Conservation (phyloP, 2,888 invertebrate genomes). For the Muscina levida region DNA sequence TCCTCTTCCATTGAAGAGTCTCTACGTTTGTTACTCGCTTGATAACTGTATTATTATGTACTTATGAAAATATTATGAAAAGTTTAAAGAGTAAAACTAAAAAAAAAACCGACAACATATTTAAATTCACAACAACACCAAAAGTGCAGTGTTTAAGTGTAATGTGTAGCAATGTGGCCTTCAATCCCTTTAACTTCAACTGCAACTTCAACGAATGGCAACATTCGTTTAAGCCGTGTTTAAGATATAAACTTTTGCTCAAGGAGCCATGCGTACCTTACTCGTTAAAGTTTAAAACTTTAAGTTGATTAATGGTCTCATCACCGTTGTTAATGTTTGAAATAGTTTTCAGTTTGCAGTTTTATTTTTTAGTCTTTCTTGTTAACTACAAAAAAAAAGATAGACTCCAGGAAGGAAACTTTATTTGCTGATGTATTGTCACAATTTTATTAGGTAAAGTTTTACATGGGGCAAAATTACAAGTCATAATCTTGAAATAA, state of each 20-base stretch:
- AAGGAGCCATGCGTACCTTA: neutral
- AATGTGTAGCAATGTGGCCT: too few relatives aligned
- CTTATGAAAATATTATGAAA: conserved; percentile 38
- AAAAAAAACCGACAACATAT: neutral
- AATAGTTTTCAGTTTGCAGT: conserved; percentile 18
- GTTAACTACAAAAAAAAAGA: neutral
- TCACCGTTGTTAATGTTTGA: conserved; percentile 33
- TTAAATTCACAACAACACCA: conserved; percentile 22
- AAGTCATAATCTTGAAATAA: conserved; percentile 8
- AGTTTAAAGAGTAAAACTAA: conserved; percentile 17
- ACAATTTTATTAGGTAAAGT: conserved; percentile 24
- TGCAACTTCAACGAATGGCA: too few relatives aligned
- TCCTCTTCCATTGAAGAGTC: neutral
- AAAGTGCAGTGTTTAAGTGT: neutral
- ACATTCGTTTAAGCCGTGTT: too few relatives aligned
- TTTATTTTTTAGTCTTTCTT: neutral
- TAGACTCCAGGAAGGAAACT: conserved; percentile 12
- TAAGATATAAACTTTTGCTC: too few relatives aligned
- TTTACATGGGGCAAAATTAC: neutral
- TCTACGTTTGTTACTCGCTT: conserved; percentile 4
- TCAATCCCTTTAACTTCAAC: too few relatives aligned
- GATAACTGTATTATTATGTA: conserved; percentile 30
- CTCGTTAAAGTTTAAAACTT: conserved; percentile 28
- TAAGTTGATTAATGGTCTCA: conserved; percentile 33
- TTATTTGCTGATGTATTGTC: conserved; percentile 36